Evolutionary conservation across 2,113 vertebrate species (phyloP).

Genomic region (Deroptyus accipitrinus): DNA sequence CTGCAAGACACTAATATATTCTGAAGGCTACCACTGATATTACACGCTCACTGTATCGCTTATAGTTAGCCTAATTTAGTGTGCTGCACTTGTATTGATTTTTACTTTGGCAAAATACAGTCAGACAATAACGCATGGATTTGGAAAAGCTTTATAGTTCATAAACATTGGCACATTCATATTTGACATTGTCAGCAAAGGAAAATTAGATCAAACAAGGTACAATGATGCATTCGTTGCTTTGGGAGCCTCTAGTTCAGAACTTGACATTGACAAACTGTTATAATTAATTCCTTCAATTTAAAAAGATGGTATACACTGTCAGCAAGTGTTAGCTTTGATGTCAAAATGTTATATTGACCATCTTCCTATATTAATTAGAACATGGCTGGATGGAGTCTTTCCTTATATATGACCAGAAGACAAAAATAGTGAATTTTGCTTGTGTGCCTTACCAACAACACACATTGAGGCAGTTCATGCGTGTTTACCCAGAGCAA

Average conservation of each 20-base stretch:
- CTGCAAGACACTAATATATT: conserved; percentile 39
- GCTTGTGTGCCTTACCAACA: not conserved
- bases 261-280: conserved; percentile 39
- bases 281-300: conserved; percentile 41
- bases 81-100: conserved; percentile 15
- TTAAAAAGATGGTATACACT: conserved; percentile 22
- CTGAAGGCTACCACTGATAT: not conserved
- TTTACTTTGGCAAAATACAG: not conserved
- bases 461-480: not conserved
- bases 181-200: conserved; percentile 23
- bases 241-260: conserved; percentile 15
- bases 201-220: conserved; percentile 39
- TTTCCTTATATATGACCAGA: not conserved
- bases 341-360: conserved; percentile 37
- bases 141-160: conserved; percentile 11
- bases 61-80: not conserved
- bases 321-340: conserved; percentile 10
- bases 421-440: not conserved
- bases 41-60: not conserved
- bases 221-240: conserved; percentile 4
- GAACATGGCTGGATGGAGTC: not conserved
- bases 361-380: conserved; percentile 32
- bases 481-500: not conserved
- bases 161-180: not conserved
- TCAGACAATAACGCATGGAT: conserved; percentile 28